phyloP scores from a whole-genome alignment of 2,113 vertebrate species.

The Butorides virescens region DNA sequence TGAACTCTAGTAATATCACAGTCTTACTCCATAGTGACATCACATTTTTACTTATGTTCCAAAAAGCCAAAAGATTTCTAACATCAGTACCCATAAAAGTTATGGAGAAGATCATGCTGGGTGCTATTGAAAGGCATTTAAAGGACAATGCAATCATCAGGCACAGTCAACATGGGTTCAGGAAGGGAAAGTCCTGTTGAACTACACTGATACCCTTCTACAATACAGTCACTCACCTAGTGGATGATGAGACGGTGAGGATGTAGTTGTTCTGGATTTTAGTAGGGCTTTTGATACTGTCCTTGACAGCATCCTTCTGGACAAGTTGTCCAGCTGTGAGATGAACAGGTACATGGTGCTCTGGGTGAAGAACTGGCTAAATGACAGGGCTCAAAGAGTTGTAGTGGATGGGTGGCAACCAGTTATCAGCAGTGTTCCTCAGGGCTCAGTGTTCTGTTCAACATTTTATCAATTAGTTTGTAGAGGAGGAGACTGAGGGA shows the following conservation, averaged over 20 bases:
- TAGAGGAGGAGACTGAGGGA: background rate
- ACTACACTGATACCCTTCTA: background rate
- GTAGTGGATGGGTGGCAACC: background rate
- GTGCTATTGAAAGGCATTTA: background rate
- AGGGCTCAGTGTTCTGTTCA: background rate
- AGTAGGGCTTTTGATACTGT: background rate
- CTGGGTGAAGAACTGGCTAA: background rate
- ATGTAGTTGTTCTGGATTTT: background rate
- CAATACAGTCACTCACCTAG: accelerated
- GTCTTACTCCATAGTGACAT: background rate
- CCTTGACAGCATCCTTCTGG: background rate
- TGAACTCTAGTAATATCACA: background rate
- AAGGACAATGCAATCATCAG: background rate
- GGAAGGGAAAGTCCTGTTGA: background rate
- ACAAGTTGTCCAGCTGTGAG: background rate
- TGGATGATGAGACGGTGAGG: background rate
- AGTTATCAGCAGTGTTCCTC: background rate
- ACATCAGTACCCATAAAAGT: background rate
- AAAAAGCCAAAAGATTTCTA: background rate
- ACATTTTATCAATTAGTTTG: background rate
- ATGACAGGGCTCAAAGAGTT: background rate
- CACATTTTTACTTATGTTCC: background rate
- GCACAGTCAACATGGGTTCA: background rate
- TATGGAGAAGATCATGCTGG: background rate
- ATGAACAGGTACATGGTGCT: accelerated